Conservation (phyloP, 2,113 vertebrate genomes). For the Orientallactaga bullata region DNA sequence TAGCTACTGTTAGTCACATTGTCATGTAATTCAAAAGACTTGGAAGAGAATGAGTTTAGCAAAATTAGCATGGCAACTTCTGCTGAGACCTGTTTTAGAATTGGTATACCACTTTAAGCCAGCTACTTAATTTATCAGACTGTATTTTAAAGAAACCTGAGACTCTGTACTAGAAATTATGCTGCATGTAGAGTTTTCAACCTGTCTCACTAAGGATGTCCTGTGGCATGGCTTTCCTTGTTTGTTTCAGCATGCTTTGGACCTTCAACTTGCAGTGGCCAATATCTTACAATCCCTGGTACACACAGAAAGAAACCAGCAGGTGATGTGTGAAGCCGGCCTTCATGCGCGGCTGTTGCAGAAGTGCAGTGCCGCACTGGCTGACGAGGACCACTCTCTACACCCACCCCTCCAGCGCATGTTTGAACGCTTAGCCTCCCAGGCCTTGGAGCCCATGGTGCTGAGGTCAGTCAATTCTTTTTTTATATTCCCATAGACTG, state of each 20-base stretch:
- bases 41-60: not conserved
- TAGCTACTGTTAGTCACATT: not conserved
- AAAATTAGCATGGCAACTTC: not conserved
- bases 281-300: conserved; percentile 97
- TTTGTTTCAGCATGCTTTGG: conserved; percentile 92
- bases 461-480: conserved; percentile 90
- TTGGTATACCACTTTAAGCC: not conserved
- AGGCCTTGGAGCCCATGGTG: conserved; percentile 96
- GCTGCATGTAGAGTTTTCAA: not conserved
- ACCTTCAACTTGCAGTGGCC: conserved; percentile 96
- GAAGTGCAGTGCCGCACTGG: conserved; percentile 94
- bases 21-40: not conserved
- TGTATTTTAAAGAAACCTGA: not conserved
- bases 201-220: not conserved
- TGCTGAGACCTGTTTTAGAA: not conserved
- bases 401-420: conserved; percentile 97
- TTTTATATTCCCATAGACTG: not conserved
- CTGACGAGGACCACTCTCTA: conserved; percentile 96
- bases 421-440: conserved; percentile 98
- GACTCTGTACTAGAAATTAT: not conserved
- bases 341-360: conserved; percentile 95
- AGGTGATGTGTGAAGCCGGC: conserved; percentile 96
- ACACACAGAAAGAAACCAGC: conserved; percentile 97
- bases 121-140: not conserved
- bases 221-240: conserved; percentile 56